Evolutionary conservation across 2,888 invertebrate species (phyloP).

Genomic region (Amphipyra berbera): DNA sequence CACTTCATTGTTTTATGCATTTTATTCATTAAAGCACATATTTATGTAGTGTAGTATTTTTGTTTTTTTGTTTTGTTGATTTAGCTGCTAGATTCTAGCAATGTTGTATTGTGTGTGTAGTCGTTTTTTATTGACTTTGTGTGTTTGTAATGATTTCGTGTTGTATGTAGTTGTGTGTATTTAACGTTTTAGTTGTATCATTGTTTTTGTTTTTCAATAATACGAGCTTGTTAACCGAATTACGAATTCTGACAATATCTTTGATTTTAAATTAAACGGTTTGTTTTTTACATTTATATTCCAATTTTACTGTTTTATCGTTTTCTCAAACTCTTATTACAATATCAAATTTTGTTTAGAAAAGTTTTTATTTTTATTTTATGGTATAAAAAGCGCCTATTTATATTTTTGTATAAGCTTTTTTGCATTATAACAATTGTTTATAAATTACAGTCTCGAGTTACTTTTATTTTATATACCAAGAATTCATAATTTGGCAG

Average conservation of each 20-base stretch:
- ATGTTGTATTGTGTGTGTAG: no score
- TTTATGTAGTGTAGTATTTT: constrained; percentile 3
- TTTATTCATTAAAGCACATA: neutral
- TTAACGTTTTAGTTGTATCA: constrained; percentile 6
- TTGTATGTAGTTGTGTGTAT: constrained; percentile 7
- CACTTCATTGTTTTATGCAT: neutral
- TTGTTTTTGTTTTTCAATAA: neutral
- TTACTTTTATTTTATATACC: neutral
- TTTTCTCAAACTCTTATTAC: neutral
- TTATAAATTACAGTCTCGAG: neutral
- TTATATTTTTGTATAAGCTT: neutral
- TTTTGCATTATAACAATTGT: no score
- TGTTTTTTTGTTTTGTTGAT: neutral
- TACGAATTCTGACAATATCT: constrained; percentile 26
- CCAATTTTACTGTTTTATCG: neutral
- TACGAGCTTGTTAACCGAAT: constrained; percentile 17
- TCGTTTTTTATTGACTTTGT: neutral
- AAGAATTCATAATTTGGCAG: constrained; percentile 43
- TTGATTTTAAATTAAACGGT: neutral
- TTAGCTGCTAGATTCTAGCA: neutral
- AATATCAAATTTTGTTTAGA: neutral
- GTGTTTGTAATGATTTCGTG: neutral
- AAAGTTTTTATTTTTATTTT: neutral
- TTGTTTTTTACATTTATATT: neutral
- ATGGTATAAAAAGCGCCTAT: neutral